A percentile compares a stretch with the other conserved stretches of the same genome.
Conservation (phyloP, 2,888 invertebrate genomes). For the Leptinotarsa rubiginosa region DNA sequence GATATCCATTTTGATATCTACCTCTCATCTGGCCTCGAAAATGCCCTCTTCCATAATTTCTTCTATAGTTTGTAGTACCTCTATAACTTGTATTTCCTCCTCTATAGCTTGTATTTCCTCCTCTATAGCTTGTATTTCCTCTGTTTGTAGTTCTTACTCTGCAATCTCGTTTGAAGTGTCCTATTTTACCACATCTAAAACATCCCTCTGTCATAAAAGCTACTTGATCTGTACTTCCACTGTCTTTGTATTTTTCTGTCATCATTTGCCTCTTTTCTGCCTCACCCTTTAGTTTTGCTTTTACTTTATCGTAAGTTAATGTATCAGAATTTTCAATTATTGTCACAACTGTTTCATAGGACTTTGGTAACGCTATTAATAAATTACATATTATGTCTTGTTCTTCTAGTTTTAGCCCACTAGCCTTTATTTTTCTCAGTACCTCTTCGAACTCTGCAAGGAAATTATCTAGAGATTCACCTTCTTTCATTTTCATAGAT, state of each 20-base stretch:
- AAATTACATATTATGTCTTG: slow-evolving; percentile 41
- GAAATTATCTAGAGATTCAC: slow-evolving; percentile 30
- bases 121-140: not conserved
- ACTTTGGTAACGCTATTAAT: slow-evolving; percentile 39
- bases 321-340: slow-evolving; percentile 41
- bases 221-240: not conserved
- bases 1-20: slow-evolving; percentile 9
- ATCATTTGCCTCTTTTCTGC: slow-evolving; percentile 29
- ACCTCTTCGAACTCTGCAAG: slow-evolving; percentile 41
- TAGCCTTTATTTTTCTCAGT: slow-evolving; percentile 34
- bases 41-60: too few relatives aligned
- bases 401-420: slow-evolving; percentile 35
- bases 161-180: slow-evolving; percentile 30
- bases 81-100: not conserved
- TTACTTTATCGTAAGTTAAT: slow-evolving; percentile 17
- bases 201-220: slow-evolving; percentile 14
- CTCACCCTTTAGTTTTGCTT: slow-evolving; percentile 30
- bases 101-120: not conserved
- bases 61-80: not conserved
- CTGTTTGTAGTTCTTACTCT: slow-evolving; percentile 6
- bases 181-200: slow-evolving; percentile 31
- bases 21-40: not conserved
- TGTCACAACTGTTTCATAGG: slow-evolving; percentile 44
- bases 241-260: not conserved
- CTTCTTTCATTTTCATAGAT: slow-evolving; percentile 34